Conservation (phyloP, 2,888 invertebrate genomes). For the Meiosimyza decipiens region DNA sequence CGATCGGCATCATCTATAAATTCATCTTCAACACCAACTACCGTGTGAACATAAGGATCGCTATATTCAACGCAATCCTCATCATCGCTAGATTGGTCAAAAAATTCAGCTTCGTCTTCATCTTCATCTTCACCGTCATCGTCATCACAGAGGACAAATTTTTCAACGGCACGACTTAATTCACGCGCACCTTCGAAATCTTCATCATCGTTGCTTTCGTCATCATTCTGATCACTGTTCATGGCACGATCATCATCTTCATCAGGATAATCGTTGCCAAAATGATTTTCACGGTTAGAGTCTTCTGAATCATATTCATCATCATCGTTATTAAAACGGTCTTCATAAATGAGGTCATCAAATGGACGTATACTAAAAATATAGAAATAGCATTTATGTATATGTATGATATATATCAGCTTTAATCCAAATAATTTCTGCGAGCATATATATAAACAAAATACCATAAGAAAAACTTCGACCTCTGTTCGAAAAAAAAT, state of each 20-base stretch:
- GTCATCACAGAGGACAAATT: conserved; percentile 54
- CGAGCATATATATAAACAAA: no score
- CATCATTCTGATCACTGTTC: conserved; percentile 69
- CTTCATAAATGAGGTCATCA: conserved; percentile 59
- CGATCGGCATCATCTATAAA: conserved; percentile 68
- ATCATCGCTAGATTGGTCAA: conserved; percentile 52
- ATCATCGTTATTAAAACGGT: conserved; percentile 55
- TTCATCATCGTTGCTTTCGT: conserved; percentile 69
- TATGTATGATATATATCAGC: no score
- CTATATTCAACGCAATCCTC: conserved; percentile 52
- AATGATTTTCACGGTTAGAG: conserved; percentile 83
- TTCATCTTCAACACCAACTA: conserved; percentile 62
- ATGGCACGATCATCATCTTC: conserved; percentile 70
- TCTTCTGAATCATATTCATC: conserved; percentile 74
- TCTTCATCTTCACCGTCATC: conserved; percentile 41
- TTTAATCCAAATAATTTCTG: no score
- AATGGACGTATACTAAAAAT: conserved; percentile 57
- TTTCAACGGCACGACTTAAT: conserved; percentile 72
- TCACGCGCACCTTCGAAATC: conserved; percentile 71
- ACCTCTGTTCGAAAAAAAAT: no score
- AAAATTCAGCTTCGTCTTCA: conserved; percentile 29
- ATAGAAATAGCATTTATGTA: neutral
- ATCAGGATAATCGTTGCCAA: conserved; percentile 83
- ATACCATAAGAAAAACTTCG: no score
- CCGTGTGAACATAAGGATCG: conserved; percentile 65